Evolutionary conservation across 2,888 invertebrate genomes (phyloP), one percentile per base, ranked within the genome.

Genomic region (Leptinotarsa juncta): DNA sequence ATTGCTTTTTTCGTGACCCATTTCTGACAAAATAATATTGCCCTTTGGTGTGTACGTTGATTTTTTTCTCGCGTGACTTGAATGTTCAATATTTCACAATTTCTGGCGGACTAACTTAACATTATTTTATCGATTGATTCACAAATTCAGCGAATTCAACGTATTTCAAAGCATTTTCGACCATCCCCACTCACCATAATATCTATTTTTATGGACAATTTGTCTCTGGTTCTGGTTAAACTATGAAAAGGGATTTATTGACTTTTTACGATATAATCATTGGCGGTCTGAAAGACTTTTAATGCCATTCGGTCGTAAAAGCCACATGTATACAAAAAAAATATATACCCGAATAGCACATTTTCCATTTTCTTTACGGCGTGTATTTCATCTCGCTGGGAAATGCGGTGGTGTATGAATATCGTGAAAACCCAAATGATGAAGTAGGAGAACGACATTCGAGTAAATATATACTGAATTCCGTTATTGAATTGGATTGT

Each of bases 261-360:
- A 57, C 20, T 57, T 57, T 57, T 57, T 57, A 57, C 57, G 57
- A 23, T 20, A 57, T 23, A 57, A 57, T 57, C 57, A 57, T 57
- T 57, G 57, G 23, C 57, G 20, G 57, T 57, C 23, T 57, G 57
- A 57, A 57, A 57, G 57, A 57, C 57, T 20, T 23, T 57, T 23
- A 23, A 57, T 57, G 26, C 20, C 57, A 57, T 18, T 57, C 10
- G 57, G 20, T 10, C 57, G 15, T 57, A 57, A 57, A 57, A 57
- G 57, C 57, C 20, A 4, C 14, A 57, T 10, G 57, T 23, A 23
- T 57, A 26, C 57, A 57, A 57, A 57, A 57, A 57, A 42, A 26
- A 23, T 12, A 20, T 57, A 57, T 23, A 57, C 23, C 26, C 57
- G 15, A 57, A 57, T 23, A 57, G 20, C 57, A 20, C 18, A 57